Conservation (phyloP, 2,113 vertebrate species). For the Chrysemys picta region DNA sequence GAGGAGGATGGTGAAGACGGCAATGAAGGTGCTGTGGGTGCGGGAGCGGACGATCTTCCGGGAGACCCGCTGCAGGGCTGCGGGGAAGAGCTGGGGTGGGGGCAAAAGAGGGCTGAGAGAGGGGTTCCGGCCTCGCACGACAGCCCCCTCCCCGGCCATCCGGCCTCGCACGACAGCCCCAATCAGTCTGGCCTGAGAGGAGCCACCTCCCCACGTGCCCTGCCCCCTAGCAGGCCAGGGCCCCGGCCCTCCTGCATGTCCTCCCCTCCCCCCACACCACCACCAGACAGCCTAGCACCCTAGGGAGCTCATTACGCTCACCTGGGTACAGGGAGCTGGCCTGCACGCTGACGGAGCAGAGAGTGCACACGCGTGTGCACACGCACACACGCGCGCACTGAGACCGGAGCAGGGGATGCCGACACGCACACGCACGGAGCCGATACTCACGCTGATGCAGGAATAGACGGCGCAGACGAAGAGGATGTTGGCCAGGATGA, state of each 20-base stretch:
- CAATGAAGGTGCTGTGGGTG: constrained; percentile 90
- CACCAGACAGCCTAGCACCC: too few species aligned
- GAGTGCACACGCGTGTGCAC: neutral
- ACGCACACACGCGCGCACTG: too few species aligned
- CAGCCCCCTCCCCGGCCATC: neutral
- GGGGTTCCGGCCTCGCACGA: neutral
- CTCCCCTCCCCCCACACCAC: neutral
- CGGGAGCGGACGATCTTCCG: constrained; percentile 92
- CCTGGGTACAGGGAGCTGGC: neutral
- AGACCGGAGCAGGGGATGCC: too few species aligned
- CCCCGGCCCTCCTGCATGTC: rapidly evolving
- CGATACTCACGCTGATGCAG: constrained; percentile 86
- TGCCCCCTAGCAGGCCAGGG: neutral
- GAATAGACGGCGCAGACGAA: constrained; percentile 93
- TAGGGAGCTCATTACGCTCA: neutral
- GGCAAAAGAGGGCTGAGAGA: neutral
- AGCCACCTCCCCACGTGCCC: neutral
- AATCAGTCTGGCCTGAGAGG: neutral
- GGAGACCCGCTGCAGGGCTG: constrained; percentile 87
- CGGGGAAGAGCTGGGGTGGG: constrained; percentile 86
- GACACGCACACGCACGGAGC: neutral
- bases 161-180: neutral
- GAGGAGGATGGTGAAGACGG: constrained; percentile 89
- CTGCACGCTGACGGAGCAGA: neutral
- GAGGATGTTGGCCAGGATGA: constrained; percentile 88